Conservation (phyloP, 2,888 invertebrate species). For the Panzeria rudis region DNA sequence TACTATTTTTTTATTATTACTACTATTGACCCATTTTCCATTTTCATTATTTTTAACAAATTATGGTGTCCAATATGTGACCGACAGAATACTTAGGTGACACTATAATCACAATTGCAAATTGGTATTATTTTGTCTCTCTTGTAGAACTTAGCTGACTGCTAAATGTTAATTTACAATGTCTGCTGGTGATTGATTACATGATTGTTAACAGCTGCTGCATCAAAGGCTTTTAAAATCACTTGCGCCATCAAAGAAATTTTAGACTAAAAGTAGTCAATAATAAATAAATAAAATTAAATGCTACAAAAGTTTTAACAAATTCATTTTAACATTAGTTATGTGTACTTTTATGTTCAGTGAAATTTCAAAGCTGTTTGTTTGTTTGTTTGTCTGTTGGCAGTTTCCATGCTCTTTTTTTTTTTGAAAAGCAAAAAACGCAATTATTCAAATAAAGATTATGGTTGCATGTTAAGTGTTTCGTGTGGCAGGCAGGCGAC, state of each 20-base stretch:
- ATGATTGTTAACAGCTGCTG: conserved; percentile 19
- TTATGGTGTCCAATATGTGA: conserved; percentile 16
- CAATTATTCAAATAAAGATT: conserved; percentile 53
- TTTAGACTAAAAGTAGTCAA: neutral
- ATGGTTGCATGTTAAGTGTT: conserved; percentile 64
- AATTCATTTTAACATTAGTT: neutral
- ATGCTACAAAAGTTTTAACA: conserved; percentile 3
- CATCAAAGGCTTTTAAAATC: conserved; percentile 21
- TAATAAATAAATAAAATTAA: conserved; percentile 15
- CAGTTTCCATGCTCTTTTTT: conserved; percentile 19
- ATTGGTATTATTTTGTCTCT: conserved; percentile 10
- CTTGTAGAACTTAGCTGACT: neutral
- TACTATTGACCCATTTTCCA: neutral
- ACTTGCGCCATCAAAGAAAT: neutral
- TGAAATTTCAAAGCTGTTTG: conserved; percentile 18
- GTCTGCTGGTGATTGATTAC: conserved; percentile 40
- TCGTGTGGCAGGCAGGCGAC: conserved; percentile 55
- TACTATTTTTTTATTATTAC: neutral
- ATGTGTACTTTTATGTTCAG: neutral
- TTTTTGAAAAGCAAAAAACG: conserved; percentile 15
- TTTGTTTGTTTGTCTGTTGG: conserved; percentile 10
- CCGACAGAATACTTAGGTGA: conserved; percentile 18
- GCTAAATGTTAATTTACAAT: conserved; percentile 32
- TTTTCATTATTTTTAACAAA: conserved; percentile 13
- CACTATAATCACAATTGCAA: conserved; percentile 15